Percentiles rank a stretch among this genome's conserved stretches.
Evolutionary conservation across 1,140 invertebrate species (phyloP).

Genomic region (Drosophila fuyamai): DNA sequence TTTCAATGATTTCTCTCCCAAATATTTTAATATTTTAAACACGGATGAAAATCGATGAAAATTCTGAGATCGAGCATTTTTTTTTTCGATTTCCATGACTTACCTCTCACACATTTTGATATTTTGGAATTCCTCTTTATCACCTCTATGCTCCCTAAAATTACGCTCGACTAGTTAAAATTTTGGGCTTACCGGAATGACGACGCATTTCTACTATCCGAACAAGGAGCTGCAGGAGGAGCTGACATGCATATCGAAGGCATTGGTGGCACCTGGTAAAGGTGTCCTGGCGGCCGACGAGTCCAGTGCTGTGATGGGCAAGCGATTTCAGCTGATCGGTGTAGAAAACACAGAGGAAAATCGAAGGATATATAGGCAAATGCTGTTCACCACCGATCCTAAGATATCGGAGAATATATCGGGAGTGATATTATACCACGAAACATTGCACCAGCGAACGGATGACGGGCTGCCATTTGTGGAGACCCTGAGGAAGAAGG

Average conservation of each 20-base stretch:
- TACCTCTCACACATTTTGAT: background rate
- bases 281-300: conserved; percentile 95
- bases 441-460: conserved; percentile 97
- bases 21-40: background rate
- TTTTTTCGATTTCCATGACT: background rate
- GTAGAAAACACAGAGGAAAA: conserved; percentile 95
- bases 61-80: too few species aligned
- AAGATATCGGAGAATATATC: conserved; percentile 92
- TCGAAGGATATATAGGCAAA: conserved; percentile 92
- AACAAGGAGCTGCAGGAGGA: conserved; percentile 94
- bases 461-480: conserved; percentile 94
- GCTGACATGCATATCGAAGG: conserved; percentile 93
- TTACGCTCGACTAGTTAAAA: conserved; percentile 13
- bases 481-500: conserved; percentile 91
- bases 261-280: conserved; percentile 96
- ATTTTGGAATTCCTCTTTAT: background rate
- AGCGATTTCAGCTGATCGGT: conserved; percentile 88
- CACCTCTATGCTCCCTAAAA: background rate
- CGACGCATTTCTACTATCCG: conserved; percentile 92
- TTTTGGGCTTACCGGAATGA: conserved; percentile 86
- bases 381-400: conserved; percentile 95
- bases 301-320: conserved; percentile 94
- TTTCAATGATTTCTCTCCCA: background rate
- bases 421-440: conserved; percentile 97
- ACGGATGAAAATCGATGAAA: too few species aligned